Percentiles rank a stretch among this genome's conserved stretches.
Conservation (phyloP, 2,113 vertebrate genomes). For the Hypocryptadius cinnamomeus region DNA sequence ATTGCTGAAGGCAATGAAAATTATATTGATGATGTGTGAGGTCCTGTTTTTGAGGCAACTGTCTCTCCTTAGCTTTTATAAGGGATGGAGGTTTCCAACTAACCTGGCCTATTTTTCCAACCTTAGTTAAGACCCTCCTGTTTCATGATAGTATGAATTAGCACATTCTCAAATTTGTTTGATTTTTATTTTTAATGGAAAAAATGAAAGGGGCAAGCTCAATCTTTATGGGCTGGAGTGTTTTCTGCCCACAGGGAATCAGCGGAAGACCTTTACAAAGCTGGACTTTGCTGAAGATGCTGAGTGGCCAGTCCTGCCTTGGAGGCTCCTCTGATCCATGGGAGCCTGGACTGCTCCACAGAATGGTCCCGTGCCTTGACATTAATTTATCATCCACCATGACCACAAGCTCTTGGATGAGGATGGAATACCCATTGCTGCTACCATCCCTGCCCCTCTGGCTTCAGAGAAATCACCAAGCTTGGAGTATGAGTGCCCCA, state of each 20-base stretch:
- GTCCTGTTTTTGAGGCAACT: not conserved
- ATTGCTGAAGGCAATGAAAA: not conserved
- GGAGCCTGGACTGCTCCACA: not conserved
- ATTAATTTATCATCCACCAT: not conserved
- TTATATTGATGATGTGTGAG: not conserved
- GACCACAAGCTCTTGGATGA: not conserved
- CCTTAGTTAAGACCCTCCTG: not conserved
- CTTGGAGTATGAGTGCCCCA: not conserved
- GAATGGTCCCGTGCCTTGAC: rapidly evolving
- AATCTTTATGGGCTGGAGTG: not conserved
- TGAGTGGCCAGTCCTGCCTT: not conserved
- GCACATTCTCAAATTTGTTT: not conserved
- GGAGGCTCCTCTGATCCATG: rapidly evolving
- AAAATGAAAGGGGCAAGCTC: not conserved
- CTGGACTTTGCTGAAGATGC: not conserved
- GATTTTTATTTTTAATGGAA: not conserved
- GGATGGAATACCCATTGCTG: not conserved
- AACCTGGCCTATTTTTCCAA: not conserved
- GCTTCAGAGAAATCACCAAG: not conserved
- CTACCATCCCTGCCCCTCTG: not conserved
- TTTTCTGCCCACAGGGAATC: not conserved
- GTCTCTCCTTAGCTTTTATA: not conserved
- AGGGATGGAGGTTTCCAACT: not conserved
- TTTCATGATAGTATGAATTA: not conserved
- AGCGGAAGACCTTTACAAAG: not conserved